A percentile compares a stretch with the other conserved stretches of the same genome.
These are phyloP conservation scores for Conomelus anceps DNA, from an alignment of 2,888 invertebrate genomes.

Conservation along the genomic window DNA sequence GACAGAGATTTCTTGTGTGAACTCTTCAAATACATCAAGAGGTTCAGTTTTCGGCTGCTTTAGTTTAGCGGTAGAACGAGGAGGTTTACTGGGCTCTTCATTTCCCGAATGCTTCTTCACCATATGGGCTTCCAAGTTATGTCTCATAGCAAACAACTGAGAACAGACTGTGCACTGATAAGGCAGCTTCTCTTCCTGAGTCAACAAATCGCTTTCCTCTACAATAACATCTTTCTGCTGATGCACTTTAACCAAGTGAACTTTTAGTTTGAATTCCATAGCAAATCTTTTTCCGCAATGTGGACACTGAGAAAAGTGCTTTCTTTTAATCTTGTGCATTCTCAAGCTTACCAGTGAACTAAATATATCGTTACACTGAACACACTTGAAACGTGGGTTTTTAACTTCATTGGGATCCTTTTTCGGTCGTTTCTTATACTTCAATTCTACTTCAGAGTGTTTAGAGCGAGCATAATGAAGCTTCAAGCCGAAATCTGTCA, in stretches of 20 bases:
- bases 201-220: not conserved
- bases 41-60: not conserved
- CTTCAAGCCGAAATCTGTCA: not conserved
- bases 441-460: not conserved
- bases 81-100: not conserved
- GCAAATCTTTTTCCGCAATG: not conserved
- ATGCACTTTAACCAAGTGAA: not conserved
- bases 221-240: not conserved
- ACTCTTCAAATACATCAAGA: not conserved
- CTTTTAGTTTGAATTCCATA: not conserved
- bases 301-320: slow-evolving; percentile 2
- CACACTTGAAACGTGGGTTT: slow-evolving; percentile 1
- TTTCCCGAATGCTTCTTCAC: not conserved
- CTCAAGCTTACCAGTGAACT: not conserved
- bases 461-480: not conserved
- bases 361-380: not conserved
- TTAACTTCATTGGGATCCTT: not conserved
- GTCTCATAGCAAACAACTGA: not conserved
- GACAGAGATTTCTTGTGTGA: not conserved
- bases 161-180: not conserved
- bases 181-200: not conserved
- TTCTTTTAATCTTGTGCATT: slow-evolving; percentile 8
- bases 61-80: not conserved
- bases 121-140: not conserved
- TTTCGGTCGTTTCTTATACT: not conserved